These are phyloP conservation scores for Raja brachyura DNA, from an alignment of 2,113 vertebrate species.

Conservation along the genomic window DNA sequence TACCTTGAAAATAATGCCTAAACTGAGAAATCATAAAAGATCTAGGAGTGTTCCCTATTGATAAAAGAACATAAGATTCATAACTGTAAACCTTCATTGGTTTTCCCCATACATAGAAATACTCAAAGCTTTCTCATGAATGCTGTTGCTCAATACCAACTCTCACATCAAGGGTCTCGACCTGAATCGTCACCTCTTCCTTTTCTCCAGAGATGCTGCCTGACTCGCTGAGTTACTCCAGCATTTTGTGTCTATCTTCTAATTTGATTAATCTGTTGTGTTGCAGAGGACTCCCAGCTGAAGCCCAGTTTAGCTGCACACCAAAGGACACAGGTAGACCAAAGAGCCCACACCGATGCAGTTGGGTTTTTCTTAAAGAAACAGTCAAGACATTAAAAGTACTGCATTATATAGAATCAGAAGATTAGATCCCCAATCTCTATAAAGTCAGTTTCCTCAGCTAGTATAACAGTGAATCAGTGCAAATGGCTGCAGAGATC, in stretches of 20 bases:
- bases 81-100: background rate
- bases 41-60: background rate
- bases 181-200: no score
- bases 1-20: background rate
- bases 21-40: background rate
- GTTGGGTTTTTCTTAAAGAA: background rate
- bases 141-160: background rate
- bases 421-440: background rate
- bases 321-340: background rate
- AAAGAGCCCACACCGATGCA: background rate
- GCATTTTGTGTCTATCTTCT: background rate
- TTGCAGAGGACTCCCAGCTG: background rate
- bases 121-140: background rate
- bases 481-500: background rate
- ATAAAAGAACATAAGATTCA: background rate
- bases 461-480: background rate
- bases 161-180: no score
- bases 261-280: background rate
- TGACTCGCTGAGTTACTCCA: no score
- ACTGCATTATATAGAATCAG: background rate
- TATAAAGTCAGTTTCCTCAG: background rate
- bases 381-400: background rate
- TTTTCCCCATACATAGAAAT: no score
- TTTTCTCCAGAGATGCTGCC: no score
- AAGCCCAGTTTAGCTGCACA: background rate